phyloP scores from a whole-genome alignment of 2,888 invertebrate species.

The Tipula unca region DNA sequence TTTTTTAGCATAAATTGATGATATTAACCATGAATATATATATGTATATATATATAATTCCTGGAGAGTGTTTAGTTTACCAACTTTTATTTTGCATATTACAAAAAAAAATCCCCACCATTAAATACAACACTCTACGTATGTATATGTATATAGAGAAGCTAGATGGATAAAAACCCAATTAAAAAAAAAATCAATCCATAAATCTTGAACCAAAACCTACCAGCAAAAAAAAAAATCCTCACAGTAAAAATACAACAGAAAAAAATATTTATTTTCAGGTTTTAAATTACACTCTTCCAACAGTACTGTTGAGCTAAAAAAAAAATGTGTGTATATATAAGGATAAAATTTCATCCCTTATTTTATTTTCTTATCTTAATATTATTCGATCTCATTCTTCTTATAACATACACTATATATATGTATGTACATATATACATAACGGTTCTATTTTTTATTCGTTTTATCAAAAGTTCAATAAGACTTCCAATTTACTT shows the following conservation, averaged over 20 bases:
- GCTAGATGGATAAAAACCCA: constrained; percentile 14
- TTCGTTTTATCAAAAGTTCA: background rate
- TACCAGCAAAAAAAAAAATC: constrained; percentile 2
- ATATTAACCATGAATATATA: background rate
- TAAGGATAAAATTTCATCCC: constrained; percentile 14
- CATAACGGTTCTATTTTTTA: background rate
- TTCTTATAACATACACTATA: no score
- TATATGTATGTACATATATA: background rate
- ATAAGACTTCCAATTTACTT: constrained; percentile 14
- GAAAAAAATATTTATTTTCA: background rate
- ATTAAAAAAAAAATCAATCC: constrained; percentile 9
- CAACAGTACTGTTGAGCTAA: background rate
- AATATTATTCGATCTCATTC: constrained; percentile 8
- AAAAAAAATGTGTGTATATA: background rate
- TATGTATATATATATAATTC: background rate
- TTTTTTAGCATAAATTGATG: background rate
- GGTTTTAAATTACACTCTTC: constrained; percentile 4
- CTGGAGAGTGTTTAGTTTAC: constrained; percentile 3
- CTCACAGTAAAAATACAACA: background rate
- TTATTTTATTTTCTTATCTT: constrained; percentile 8
- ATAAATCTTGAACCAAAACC: constrained; percentile 14
- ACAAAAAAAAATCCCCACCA: background rate
- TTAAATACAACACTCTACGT: background rate
- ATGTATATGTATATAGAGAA: background rate
- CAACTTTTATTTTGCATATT: background rate